Percentiles rank a stretch among this genome's conserved stretches.
phyloP scores from a whole-genome alignment of 2,888 invertebrate genomes.

The Tetanocera ferruginea region DNA sequence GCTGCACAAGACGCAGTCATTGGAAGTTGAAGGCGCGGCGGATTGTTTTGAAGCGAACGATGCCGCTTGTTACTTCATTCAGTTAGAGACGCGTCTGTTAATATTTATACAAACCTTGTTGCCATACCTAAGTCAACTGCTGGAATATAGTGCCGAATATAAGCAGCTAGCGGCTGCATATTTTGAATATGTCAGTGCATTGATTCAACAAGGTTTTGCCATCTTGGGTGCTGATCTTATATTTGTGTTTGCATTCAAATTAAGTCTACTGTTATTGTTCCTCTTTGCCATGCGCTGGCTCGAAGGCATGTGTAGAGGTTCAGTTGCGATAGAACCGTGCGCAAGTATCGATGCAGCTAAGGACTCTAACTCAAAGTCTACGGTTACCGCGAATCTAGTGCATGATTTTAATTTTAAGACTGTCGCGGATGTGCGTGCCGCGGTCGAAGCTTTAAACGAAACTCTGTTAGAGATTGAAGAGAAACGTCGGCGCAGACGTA shows the following conservation, averaged over 20 bases:
- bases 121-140: constrained; percentile 33
- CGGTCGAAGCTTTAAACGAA: constrained; percentile 56
- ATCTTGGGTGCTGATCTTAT: constrained; percentile 41
- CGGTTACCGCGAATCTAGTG: neutral
- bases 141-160: constrained; percentile 45
- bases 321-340: neutral
- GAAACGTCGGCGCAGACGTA: constrained; percentile 59
- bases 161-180: constrained; percentile 45
- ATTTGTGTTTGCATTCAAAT: constrained; percentile 58
- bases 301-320: neutral
- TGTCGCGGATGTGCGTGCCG: constrained; percentile 41
- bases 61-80: constrained; percentile 43
- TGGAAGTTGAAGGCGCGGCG: neutral
- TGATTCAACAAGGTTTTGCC: constrained; percentile 18
- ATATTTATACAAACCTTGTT: constrained; percentile 41
- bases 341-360: neutral
- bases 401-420: constrained; percentile 25
- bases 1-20: neutral
- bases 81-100: constrained; percentile 42
- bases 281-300: constrained; percentile 59
- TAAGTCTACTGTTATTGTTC: constrained; percentile 57
- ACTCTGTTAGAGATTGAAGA: constrained; percentile 63
- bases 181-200: constrained; percentile 33
- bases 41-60: constrained; percentile 30
- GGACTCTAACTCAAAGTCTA: neutral